These are phyloP conservation scores for Dicrostonyx torquatus DNA, from an alignment of 2,797 vertebrate species.

Conservation along the genomic window DNA sequence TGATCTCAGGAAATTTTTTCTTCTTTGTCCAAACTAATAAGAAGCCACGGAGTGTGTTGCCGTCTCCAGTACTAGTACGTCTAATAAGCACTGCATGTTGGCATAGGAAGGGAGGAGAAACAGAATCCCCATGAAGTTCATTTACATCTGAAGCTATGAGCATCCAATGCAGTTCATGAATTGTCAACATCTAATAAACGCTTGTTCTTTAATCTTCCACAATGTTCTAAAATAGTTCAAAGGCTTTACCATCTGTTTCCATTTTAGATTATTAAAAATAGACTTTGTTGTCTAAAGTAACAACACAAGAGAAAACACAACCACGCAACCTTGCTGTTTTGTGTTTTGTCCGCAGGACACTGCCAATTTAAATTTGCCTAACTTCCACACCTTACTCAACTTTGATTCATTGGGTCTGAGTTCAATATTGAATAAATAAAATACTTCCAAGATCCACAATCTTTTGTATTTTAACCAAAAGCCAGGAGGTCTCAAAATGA, in stretches of 20 bases:
- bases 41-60: neutral
- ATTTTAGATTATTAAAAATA: constrained; percentile 5
- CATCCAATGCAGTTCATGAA: constrained; percentile 27
- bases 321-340: neutral
- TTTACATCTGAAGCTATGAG: neutral
- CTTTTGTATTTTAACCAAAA: constrained; percentile 12
- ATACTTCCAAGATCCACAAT: neutral
- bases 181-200: neutral
- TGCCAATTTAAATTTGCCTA: constrained; percentile 18
- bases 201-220: constrained; percentile 1
- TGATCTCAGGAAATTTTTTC: neutral
- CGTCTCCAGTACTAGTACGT: neutral
- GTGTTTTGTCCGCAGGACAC: neutral
- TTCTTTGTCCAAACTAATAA: neutral
- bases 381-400: neutral
- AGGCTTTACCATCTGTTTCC: neutral
- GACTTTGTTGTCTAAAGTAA: neutral
- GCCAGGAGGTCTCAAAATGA: neutral
- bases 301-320: neutral
- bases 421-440: constrained; percentile 15
- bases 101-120: neutral
- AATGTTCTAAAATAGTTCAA: constrained; percentile 31
- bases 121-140: constrained; percentile 2
- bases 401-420: neutral
- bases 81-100: constrained; percentile 2